A percentile compares a stretch with the other conserved stretches of the same genome.
Conservation (phyloP, 2,113 vertebrate species). For the Ardeotis arabs region DNA sequence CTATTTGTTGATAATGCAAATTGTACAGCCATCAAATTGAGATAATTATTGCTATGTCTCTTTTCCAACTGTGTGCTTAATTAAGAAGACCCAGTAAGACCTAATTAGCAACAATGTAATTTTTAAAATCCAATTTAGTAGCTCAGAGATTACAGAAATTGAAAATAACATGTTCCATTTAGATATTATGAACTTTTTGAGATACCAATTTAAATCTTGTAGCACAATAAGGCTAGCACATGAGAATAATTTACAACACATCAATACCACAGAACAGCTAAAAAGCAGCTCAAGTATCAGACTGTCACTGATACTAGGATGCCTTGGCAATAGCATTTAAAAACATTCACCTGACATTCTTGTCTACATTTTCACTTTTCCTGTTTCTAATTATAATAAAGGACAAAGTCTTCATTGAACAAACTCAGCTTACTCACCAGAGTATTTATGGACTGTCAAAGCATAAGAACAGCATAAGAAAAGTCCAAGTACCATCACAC, state of each 20-base stretch:
- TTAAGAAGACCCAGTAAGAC: slow-evolving; percentile 63
- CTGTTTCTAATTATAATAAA: background rate
- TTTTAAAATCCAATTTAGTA: slow-evolving; percentile 66
- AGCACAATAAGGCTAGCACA: slow-evolving; percentile 33
- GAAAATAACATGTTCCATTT: slow-evolving; percentile 52
- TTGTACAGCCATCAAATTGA: slow-evolving; percentile 39
- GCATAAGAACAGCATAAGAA: background rate
- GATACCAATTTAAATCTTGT: slow-evolving; percentile 16
- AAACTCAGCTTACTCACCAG: background rate
- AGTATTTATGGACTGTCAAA: background rate
- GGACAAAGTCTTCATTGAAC: background rate
- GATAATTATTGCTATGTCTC: slow-evolving; percentile 21
- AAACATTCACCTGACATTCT: background rate
- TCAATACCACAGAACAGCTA: background rate
- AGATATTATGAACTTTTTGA: slow-evolving; percentile 50
- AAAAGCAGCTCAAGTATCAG: slow-evolving; percentile 16
- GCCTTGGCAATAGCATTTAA: background rate
- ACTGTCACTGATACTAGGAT: background rate
- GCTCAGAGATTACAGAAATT: slow-evolving; percentile 48
- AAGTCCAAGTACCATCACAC: background rate
- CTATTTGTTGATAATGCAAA: slow-evolving; percentile 52
- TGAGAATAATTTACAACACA: slow-evolving; percentile 15
- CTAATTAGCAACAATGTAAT: slow-evolving; percentile 64
- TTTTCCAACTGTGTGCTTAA: slow-evolving; percentile 61
- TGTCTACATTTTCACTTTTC: background rate